These are phyloP conservation scores for Apostichopus japonicus DNA, from an alignment of 35 echinoderm and acorn worm species.

Conservation along the genomic window DNA sequence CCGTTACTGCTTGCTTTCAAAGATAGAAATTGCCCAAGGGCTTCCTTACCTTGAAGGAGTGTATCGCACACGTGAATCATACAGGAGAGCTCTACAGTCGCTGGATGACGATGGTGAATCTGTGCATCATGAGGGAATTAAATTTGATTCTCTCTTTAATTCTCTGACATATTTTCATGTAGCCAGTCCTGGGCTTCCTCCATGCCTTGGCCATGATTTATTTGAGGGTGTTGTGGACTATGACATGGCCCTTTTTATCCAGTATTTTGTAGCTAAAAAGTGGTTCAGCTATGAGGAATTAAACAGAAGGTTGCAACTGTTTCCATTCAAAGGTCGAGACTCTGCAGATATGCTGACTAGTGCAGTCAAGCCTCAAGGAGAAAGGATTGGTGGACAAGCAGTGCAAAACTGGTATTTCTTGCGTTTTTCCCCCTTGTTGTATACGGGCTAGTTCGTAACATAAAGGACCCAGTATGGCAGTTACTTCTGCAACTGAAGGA, in stretches of 20 bases:
- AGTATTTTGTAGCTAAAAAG: conserved; percentile 54
- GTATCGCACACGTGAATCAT: not conserved
- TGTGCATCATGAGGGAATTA: conserved; percentile 44
- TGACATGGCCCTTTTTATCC: conserved; percentile 64
- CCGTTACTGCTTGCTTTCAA: conserved; percentile 1
- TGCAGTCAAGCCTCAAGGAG: not conserved
- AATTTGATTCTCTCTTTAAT: conserved; percentile 73
- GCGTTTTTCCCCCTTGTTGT: not conserved
- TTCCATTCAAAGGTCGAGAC: too few species aligned
- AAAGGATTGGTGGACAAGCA: not conserved
- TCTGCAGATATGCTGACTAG: too few species aligned
- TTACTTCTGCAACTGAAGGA: too few species aligned
- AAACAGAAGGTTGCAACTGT: too few species aligned
- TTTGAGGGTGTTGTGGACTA: conserved; percentile 79
- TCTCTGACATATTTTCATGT: conserved; percentile 73
- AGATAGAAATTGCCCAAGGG: not conserved
- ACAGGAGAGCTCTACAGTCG: not conserved
- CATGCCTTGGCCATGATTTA: conserved; percentile 79
- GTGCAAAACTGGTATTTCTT: not conserved
- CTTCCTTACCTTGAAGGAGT: not conserved
- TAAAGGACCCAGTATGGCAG: not conserved
- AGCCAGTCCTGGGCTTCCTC: conserved; percentile 60
- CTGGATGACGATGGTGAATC: not conserved
- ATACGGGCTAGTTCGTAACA: not conserved
- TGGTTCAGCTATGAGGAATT: conserved; percentile 66